Base-by-base conservation (phyloP, 1,140 invertebrate species). In the Drosophila athabasca region DNA sequence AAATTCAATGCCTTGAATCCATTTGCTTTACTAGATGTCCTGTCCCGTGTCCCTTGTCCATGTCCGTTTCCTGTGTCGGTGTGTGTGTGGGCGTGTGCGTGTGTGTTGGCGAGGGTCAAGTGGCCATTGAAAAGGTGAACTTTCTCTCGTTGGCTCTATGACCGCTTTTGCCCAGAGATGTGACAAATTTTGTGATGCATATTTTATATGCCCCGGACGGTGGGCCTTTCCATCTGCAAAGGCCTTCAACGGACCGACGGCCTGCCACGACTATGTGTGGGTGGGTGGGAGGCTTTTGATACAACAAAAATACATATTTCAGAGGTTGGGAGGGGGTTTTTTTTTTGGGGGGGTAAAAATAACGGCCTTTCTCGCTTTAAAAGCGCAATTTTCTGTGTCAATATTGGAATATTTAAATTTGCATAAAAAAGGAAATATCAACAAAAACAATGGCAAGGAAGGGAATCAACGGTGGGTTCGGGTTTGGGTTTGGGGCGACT, bases 131-230 rank as follows among this genome's bases (percentile, higher is more conserved):
- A 74, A 87, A 85, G 82, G 82, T 85, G 70, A 84, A 87, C 62
- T 54, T 51, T 3, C 35, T 82, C 64, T 19, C 17, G 17, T 19
- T 19, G 17, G 31, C 35, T 79, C 72, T 82, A 78, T 74, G 70
- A 53, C 66, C 82, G 76, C 71, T 85, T 67, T 70, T 50, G 1
- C 50, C 57, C 39, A 58, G 62, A 62, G 64, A 85, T 82, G 83
- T 82, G 83, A 85, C 82, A 85, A 85, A 88, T 85, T 85, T 82
- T 76, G 17, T 88, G 74, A 78, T 85, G 83, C 83, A 85, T 85
- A 85, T 76, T 88, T 85, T 87, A 87, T 85, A 35, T 11, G 31
- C 8, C 31, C 31, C 31, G 31, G 31, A 11, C 31, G 9, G 31
- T 52, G 52, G 55, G 55, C 51, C 65, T 61, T 44, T 67, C 17